Conservation (phyloP, 2,113 vertebrate genomes). For the Cyrtonyx montezumae region DNA sequence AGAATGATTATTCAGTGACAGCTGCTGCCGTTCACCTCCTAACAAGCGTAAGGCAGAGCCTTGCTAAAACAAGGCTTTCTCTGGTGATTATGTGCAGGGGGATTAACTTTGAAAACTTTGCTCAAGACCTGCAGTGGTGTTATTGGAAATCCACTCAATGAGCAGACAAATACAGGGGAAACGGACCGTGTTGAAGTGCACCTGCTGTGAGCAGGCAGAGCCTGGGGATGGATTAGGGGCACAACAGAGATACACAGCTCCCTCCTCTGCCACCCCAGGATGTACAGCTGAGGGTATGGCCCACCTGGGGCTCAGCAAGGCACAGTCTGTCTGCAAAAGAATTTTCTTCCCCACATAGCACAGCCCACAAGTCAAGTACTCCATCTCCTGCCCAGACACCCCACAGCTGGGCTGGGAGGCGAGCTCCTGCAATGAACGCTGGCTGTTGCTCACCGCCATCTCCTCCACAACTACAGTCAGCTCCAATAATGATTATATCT, state of each 20-base stretch:
- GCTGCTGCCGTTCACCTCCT: conserved; percentile 23
- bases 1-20: conserved; percentile 48
- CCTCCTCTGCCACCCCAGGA: background rate
- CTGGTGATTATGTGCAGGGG: background rate
- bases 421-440: background rate
- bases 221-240: background rate
- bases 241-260: background rate
- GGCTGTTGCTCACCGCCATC: background rate
- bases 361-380: background rate
- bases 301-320: background rate
- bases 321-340: background rate
- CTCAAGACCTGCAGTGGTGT: conserved; percentile 1
- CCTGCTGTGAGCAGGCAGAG: background rate
- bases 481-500: background rate
- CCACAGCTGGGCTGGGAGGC: accelerated
- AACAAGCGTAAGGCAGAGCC: background rate
- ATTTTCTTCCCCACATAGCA: background rate
- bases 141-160: background rate
- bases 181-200: background rate
- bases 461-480: background rate
- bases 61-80: conserved; percentile 16
- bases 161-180: background rate
- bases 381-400: background rate
- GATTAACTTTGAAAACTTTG: conserved; percentile 28
- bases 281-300: background rate